phyloP scores from a whole-genome alignment of 2,797 vertebrate genomes.

The Halcyon smyrnensis region DNA sequence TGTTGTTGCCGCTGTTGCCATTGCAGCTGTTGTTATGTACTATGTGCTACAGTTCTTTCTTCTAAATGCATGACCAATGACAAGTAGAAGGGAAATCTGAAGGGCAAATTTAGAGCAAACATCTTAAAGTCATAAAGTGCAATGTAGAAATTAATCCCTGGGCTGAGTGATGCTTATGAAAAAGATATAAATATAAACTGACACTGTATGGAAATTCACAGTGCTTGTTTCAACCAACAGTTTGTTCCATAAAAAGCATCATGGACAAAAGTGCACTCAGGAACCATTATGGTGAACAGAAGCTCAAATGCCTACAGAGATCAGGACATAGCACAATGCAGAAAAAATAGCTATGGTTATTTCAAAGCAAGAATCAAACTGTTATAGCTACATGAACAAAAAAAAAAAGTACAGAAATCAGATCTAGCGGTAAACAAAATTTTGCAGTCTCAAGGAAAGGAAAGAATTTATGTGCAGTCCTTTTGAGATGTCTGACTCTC shows the following conservation, averaged over 20 bases:
- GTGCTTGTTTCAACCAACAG: rapidly evolving
- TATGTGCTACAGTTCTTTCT: not conserved
- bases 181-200: not conserved
- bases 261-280: not conserved
- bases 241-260: not conserved
- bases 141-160: not conserved
- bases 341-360: not conserved
- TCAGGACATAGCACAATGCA: not conserved
- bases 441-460: not conserved
- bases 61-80: not conserved
- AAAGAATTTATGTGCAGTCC: not conserved
- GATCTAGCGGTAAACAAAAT: not conserved
- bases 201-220: not conserved
- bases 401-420: not conserved
- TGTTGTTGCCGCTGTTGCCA: not conserved
- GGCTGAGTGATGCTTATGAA: not conserved
- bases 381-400: not conserved
- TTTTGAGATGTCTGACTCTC: not conserved
- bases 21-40: constrained; percentile 35
- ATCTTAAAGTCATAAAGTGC: not conserved
- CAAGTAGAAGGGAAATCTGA: not conserved
- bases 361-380: not conserved
- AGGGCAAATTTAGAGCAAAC: not conserved
- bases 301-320: not conserved
- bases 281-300: not conserved